Evolutionary conservation across 2,797 vertebrate species (phyloP).

Genomic region (Pantherophis alleghaniensis): DNA sequence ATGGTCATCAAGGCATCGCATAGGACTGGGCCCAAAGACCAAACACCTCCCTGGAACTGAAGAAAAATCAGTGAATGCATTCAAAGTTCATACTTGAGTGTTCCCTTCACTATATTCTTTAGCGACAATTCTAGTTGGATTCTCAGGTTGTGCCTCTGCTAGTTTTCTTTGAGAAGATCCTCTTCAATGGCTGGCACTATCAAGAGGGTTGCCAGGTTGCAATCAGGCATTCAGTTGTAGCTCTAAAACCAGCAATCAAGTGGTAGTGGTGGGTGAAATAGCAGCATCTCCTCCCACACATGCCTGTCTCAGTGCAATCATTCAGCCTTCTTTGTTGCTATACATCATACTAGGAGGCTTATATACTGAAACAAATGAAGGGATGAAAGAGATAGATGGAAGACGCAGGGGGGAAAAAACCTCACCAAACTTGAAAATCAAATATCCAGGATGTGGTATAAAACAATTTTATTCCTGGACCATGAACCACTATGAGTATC

Average conservation of each 20-base stretch:
- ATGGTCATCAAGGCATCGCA: constrained; percentile 94
- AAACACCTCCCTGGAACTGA: constrained; percentile 90
- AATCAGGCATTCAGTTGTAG: background rate
- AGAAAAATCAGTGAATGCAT: background rate
- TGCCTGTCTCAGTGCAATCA: background rate
- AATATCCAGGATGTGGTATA: background rate
- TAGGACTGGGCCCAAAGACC: constrained; percentile 82
- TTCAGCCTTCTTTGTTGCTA: background rate
- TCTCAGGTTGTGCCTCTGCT: background rate
- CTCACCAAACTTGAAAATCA: background rate
- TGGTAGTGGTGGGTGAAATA: background rate
- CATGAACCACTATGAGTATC: background rate
- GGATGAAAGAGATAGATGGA: background rate
- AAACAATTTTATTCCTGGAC: background rate
- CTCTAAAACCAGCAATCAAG: background rate
- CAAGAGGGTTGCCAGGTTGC: background rate
- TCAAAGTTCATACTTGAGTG: background rate
- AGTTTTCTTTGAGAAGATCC: background rate
- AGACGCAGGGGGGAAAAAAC: accelerated
- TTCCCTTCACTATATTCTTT: background rate
- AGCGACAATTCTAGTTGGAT: background rate
- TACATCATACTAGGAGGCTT: background rate
- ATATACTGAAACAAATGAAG: background rate
- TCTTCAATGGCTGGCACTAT: background rate
- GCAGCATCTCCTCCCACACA: background rate